Evolutionary conservation across 2,888 invertebrate genomes (phyloP).

Genomic region (Eristalis arbustorum): DNA sequence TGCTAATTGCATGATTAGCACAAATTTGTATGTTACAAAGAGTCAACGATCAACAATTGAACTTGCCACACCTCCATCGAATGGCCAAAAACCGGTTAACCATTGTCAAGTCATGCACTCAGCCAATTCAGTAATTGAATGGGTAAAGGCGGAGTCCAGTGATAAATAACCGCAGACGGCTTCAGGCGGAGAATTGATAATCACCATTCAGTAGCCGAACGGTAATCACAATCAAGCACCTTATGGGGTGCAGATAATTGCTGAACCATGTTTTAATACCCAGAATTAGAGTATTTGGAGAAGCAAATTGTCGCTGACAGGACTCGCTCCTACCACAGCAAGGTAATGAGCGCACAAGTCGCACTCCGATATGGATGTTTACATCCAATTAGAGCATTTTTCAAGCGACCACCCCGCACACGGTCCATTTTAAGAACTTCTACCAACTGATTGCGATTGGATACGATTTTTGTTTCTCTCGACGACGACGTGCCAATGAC

Average conservation of each 20-base stretch:
- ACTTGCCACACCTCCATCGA: background rate
- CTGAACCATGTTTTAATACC: background rate
- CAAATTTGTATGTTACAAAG: too few species aligned
- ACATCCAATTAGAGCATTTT: background rate
- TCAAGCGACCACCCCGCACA: background rate
- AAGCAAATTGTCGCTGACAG: background rate
- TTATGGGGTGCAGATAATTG: background rate
- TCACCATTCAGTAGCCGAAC: background rate
- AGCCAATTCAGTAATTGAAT: background rate
- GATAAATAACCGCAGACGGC: background rate
- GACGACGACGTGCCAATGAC: background rate
- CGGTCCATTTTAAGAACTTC: background rate
- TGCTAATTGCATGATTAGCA: too few species aligned
- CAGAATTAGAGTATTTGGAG: background rate
- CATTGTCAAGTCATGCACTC: background rate
- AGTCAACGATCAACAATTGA: background rate
- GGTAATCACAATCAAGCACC: background rate
- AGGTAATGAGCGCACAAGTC: background rate
- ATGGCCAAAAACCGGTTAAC: background rate
- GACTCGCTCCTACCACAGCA: background rate
- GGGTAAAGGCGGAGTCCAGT: background rate
- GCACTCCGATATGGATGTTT: background rate
- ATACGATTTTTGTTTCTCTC: background rate
- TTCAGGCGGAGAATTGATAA: background rate
- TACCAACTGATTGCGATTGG: background rate